Percentiles rank a stretch among this genome's conserved stretches.
Evolutionary conservation across 2,113 vertebrate species (phyloP).

Genomic region (Burhinus oedicnemus): DNA sequence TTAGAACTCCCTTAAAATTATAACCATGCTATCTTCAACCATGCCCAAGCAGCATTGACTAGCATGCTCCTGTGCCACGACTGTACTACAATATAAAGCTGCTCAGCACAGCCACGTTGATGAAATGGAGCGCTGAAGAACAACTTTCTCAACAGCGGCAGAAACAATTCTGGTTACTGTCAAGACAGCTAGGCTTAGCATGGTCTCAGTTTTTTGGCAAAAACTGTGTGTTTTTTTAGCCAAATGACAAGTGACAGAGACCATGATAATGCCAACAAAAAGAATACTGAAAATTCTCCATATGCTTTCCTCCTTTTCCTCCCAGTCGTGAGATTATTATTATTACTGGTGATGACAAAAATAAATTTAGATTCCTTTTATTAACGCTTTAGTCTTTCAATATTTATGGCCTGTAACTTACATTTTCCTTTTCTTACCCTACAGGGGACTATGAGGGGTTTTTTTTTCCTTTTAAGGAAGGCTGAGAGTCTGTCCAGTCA

Average conservation of each 20-base stretch:
- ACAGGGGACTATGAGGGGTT: background rate
- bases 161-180: background rate
- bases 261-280: background rate
- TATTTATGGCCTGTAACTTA: background rate
- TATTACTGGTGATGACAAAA: background rate
- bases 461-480: background rate
- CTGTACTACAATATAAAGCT: background rate
- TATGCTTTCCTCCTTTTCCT: background rate
- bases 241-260: constrained; percentile 2
- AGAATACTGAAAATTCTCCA: background rate
- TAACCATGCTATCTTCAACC: background rate
- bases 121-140: background rate
- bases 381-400: background rate
- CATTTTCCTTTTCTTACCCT: background rate
- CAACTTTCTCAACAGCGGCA: background rate
- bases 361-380: background rate
- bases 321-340: background rate
- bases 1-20: background rate
- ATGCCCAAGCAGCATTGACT: background rate
- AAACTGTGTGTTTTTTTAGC: background rate
- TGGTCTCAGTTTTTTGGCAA: background rate
- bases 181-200: background rate
- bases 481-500: background rate
- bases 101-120: background rate
- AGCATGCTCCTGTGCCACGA: background rate